Base-by-base conservation (phyloP, 2,113 vertebrate species). In the Struthio camelus region DNA sequence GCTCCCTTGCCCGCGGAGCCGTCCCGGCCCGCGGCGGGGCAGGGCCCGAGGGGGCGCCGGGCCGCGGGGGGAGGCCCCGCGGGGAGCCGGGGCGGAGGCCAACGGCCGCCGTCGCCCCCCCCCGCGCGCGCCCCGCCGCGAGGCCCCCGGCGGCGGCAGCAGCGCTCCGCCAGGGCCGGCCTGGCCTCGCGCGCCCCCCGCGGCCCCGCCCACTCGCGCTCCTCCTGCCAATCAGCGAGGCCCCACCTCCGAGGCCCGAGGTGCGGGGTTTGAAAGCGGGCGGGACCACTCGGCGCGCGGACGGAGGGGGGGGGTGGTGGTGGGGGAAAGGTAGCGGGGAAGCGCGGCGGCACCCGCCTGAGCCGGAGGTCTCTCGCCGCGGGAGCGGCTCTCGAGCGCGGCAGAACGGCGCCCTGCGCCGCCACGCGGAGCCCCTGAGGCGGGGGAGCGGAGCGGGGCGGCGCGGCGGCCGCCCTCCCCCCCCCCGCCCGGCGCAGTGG, bases 201-300 rank as follows among this genome's bases (percentile, higher is more conserved):
- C 79, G 25, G 53, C 67, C 75, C 77, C 79, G 42, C 70, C 85
- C 80, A 42, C 58, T 64, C 90, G 36, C 65, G 15, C 61, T 79
- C 77, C 54, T 72, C 54, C 80, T 64, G 89, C 93, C 80, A 80
- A 46, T 72, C 73, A 61, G 9, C 12, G 28, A 12, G 32, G 30
- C 70, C 59, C 78, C 85, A 62, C 91, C 92, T 12, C 80, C 36
- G 34, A 6, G 42, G 13, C 20, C 66, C 44, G 53, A 59, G 38
- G 69, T 73, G 81, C 88, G 77, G 90, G 80, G 78, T 84, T 96
- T 87, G 92, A 96, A 96, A 80, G 85, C 77, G 88, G 95, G 32
- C 53, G 44, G 91, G 27, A 48, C 84, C 93, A 96, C 38, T 7
- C 36, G 22, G 24, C 6, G 15, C 38, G 13, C 40, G 38, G 53